A percentile compares a stretch with the other conserved stretches of the same genome.
Conservation (phyloP, 2,113 vertebrate genomes). For the Xiphorhynchus elegans region DNA sequence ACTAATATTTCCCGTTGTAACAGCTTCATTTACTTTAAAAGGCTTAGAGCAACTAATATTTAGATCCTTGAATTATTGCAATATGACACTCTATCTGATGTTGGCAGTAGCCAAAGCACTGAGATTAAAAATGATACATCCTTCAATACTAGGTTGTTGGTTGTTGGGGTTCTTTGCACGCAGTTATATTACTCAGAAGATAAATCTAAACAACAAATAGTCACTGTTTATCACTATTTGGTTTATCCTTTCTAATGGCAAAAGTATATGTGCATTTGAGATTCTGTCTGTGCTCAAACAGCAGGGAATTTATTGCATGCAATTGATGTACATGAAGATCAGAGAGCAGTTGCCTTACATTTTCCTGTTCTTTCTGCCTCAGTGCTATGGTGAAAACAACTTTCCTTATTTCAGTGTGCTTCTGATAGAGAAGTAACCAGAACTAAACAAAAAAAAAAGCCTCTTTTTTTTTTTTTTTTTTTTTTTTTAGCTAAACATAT, state of each 20-base stretch:
- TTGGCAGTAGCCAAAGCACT: conserved; percentile 74
- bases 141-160: conserved; percentile 54
- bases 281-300: conserved; percentile 68
- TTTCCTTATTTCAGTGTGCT: conserved; percentile 6
- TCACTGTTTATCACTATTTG: conserved; percentile 73
- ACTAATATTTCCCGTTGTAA: conserved; percentile 64
- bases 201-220: conserved; percentile 81
- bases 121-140: conserved; percentile 83
- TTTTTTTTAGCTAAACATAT: neutral
- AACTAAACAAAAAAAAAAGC: neutral
- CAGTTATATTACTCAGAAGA: conserved; percentile 74
- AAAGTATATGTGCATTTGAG: conserved; percentile 74
- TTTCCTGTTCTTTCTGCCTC: conserved; percentile 61
- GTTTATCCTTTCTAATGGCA: conserved; percentile 80
- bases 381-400: conserved; percentile 13
- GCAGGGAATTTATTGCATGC: conserved; percentile 72
- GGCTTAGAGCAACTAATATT: conserved; percentile 80
- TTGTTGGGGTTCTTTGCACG: conserved; percentile 41
- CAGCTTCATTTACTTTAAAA: conserved; percentile 78
- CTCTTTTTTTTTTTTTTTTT: neutral
- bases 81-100: conserved; percentile 75
- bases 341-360: conserved; percentile 69
- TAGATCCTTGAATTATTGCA: conserved; percentile 82
- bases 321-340: conserved; percentile 70
- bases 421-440: conserved; percentile 2